Conservation (phyloP, 2,113 vertebrate species). For the Gallinago undulata region DNA sequence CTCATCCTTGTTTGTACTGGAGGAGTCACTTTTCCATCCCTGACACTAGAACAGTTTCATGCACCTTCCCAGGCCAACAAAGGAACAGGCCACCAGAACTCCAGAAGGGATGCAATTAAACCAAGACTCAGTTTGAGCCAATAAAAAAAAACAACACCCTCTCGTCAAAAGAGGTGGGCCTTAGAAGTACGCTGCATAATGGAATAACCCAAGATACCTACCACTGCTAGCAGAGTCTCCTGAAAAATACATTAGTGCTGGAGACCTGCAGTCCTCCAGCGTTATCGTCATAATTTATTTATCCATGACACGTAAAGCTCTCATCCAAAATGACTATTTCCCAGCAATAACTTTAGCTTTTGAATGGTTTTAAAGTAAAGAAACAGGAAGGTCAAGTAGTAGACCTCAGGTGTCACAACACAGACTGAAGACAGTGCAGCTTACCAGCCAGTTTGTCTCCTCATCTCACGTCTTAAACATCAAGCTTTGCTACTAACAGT, state of each 20-base stretch:
- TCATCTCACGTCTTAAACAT: neutral
- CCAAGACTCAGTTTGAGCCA: neutral
- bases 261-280: neutral
- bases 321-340: neutral
- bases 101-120: neutral
- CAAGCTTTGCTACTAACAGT: neutral
- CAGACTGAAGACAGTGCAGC: neutral
- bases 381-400: neutral
- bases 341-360: neutral
- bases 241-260: constrained; percentile 38
- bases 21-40: neutral
- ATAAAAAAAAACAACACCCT: neutral
- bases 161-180: neutral
- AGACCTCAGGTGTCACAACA: neutral
- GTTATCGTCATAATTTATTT: constrained; percentile 22
- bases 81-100: neutral
- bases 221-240: neutral
- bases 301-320: constrained; percentile 1
- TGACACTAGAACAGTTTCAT: neutral
- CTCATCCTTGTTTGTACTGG: neutral
- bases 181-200: neutral
- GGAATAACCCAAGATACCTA: neutral
- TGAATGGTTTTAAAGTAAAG: neutral
- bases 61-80: accelerated
- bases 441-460: neutral